These are phyloP conservation scores for Rutilus rutilus DNA, from an alignment of 2,113 vertebrate species.

Conservation along the genomic window DNA sequence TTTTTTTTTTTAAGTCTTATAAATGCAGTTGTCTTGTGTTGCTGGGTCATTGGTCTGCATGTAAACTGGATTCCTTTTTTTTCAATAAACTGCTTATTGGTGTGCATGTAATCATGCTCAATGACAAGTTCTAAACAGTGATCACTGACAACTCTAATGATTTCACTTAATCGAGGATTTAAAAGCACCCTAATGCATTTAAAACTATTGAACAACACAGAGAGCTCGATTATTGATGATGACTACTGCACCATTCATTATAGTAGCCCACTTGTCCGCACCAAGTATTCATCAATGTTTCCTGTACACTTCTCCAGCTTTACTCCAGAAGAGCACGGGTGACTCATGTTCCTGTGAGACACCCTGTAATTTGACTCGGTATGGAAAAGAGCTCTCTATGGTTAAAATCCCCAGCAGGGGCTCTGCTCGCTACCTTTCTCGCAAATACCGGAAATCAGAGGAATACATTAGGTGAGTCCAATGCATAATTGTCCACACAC, in stretches of 20 bases:
- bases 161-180: background rate
- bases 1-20: too few species aligned
- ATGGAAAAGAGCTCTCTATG: constrained; percentile 98
- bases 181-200: background rate
- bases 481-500: background rate
- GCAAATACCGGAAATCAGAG: constrained; percentile 94
- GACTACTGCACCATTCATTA: background rate
- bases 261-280: background rate
- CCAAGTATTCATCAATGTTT: background rate
- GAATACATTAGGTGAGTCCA: constrained; percentile 89
- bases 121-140: background rate
- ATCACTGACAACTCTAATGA: background rate
- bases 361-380: constrained; percentile 94
- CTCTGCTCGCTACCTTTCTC: constrained; percentile 92
- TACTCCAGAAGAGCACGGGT: constrained; percentile 81
- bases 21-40: too few species aligned
- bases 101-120: too few species aligned
- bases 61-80: too few species aligned
- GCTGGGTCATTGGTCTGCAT: too few species aligned
- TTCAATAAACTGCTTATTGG: too few species aligned
- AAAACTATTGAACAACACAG: background rate
- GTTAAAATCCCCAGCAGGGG: constrained; percentile 97
- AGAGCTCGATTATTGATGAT: constrained; percentile 10
- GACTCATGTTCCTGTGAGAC: constrained; percentile 91
- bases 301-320: constrained; percentile 62